These are phyloP conservation scores for Ophion costatus DNA, from an alignment of 2,888 invertebrate genomes.

Conservation along the genomic window DNA sequence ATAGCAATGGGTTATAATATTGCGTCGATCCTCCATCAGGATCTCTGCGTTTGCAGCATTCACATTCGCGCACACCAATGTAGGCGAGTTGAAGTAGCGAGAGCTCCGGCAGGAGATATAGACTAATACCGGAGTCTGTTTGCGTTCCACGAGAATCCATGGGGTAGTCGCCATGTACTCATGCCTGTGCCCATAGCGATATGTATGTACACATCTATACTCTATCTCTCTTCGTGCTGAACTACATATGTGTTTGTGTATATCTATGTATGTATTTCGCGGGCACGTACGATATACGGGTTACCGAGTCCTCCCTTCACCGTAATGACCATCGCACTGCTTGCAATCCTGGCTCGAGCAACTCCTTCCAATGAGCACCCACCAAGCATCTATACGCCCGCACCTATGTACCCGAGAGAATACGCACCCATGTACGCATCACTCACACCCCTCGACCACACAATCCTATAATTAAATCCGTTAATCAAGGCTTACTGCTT, in stretches of 20 bases:
- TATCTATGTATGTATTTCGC: slow-evolving; percentile 28
- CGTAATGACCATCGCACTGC: slow-evolving; percentile 77
- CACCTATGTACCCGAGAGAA: slow-evolving; percentile 16
- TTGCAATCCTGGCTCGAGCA: slow-evolving; percentile 75
- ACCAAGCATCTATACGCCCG: slow-evolving; percentile 18
- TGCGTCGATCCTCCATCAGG: slow-evolving; percentile 52
- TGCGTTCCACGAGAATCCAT: slow-evolving; percentile 57
- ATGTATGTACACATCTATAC: slow-evolving; percentile 34
- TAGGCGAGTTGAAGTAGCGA: neutral
- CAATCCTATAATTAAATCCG: slow-evolving; percentile 83
- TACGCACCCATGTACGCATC: slow-evolving; percentile 16
- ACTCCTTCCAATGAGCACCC: slow-evolving; percentile 55
- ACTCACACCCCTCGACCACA: slow-evolving; percentile 66
- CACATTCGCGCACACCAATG: slow-evolving; percentile 28
- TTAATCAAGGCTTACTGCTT: slow-evolving; percentile 83
- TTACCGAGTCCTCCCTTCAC: slow-evolving; percentile 75
- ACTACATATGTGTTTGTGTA: slow-evolving; percentile 55
- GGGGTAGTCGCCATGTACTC: slow-evolving; percentile 53
- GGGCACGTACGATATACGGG: slow-evolving; percentile 74
- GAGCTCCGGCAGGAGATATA: slow-evolving; percentile 25
- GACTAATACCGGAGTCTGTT: slow-evolving; percentile 60
- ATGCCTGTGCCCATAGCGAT: slow-evolving; percentile 46
- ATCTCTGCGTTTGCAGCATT: slow-evolving; percentile 35
- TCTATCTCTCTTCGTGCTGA: slow-evolving; percentile 23
- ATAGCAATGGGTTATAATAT: slow-evolving; percentile 64